Conservation (phyloP, 2,113 vertebrate genomes). For the Mus pahari region DNA sequence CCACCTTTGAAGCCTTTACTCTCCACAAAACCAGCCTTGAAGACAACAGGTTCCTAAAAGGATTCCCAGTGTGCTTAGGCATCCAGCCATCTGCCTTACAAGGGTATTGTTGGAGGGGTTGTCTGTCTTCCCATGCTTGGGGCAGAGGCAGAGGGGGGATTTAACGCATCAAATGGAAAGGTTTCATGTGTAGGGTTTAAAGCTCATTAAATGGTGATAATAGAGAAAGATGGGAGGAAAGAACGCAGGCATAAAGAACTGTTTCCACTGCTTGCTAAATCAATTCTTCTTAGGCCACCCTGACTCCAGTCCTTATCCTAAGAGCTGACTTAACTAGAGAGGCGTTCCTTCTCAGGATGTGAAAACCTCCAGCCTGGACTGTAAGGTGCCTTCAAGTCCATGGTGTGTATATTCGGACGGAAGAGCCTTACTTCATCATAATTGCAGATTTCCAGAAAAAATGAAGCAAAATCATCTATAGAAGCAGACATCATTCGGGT, state of each 20-base stretch:
- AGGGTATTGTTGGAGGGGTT: slow-evolving; percentile 35
- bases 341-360: slow-evolving; percentile 64
- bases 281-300: slow-evolving; percentile 32
- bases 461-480: slow-evolving; percentile 70
- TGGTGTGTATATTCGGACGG: not conserved
- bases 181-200: not conserved
- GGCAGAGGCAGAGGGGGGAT: slow-evolving; percentile 52
- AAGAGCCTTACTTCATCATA: slow-evolving; percentile 65
- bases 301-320: slow-evolving; percentile 20
- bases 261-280: slow-evolving; percentile 59
- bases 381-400: not conserved
- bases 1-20: not conserved
- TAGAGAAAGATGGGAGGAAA: slow-evolving; percentile 30
- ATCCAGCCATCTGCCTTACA: slow-evolving; percentile 68
- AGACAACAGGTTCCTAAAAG: not conserved
- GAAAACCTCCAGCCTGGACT: not conserved
- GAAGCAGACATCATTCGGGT: slow-evolving; percentile 65
- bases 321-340: slow-evolving; percentile 60
- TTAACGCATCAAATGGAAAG: slow-evolving; percentile 65
- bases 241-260: slow-evolving; percentile 32
- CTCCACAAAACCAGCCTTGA: slow-evolving; percentile 28
- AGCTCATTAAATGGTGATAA: slow-evolving; percentile 56
- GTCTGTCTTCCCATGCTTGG: slow-evolving; percentile 50
- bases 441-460: slow-evolving; percentile 76
- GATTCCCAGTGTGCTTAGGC: slow-evolving; percentile 63